These are phyloP conservation scores for Danionella cerebrum DNA, from an alignment of 2,113 vertebrate genomes.

Conservation along the genomic window DNA sequence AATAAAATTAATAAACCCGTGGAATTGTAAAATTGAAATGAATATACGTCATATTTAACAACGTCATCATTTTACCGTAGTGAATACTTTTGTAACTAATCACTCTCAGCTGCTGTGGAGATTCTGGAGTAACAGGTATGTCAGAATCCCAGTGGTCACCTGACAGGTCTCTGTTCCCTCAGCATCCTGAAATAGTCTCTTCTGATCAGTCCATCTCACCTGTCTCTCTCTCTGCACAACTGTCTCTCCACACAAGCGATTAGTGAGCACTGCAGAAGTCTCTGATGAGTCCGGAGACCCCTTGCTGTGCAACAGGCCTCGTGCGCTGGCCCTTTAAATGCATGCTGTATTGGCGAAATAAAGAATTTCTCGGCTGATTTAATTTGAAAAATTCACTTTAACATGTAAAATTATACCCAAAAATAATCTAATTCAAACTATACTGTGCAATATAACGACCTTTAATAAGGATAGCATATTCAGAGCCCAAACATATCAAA, in stretches of 20 bases:
- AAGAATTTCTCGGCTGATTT: no score
- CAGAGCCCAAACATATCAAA: no score
- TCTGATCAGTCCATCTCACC: constrained; percentile 15
- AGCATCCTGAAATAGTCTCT: constrained; percentile 23
- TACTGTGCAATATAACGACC: background rate
- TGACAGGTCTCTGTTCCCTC: background rate
- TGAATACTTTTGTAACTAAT: background rate
- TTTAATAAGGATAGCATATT: no score
- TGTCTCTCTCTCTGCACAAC: constrained; percentile 1
- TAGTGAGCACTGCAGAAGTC: background rate
- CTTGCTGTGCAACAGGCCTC: background rate
- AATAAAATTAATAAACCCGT: no score
- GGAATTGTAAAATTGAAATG: no score
- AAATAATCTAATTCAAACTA: background rate
- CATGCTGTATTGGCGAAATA: no score
- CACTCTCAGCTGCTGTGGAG: background rate
- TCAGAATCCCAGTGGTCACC: constrained; percentile 1
- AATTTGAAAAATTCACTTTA: background rate
- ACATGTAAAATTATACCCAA: background rate
- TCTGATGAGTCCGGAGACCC: background rate
- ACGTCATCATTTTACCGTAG: no score
- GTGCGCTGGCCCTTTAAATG: constrained; percentile 1
- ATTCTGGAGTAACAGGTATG: background rate
- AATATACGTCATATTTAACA: no score
- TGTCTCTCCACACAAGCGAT: background rate